Percentiles rank a stretch among this genome's conserved stretches.
Evolutionary conservation across 2,797 vertebrate genomes (phyloP).

Genomic region (Molossus alvarezi): DNA sequence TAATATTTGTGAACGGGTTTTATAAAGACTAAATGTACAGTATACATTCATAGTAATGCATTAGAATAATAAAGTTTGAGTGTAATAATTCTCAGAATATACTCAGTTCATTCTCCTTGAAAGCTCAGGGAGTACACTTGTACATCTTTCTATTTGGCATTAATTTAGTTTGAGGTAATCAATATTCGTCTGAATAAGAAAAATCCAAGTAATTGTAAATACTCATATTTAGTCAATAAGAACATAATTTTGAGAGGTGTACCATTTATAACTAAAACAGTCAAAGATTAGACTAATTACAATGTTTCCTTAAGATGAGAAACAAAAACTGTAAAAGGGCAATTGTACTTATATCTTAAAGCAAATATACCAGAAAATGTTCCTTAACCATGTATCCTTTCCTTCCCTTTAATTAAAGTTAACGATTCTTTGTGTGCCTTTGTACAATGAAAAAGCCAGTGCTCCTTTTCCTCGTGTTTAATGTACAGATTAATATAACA

Average conservation of each 20-base stretch:
- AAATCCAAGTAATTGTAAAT: conserved; percentile 39
- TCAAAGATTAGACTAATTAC: neutral
- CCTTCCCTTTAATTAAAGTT: conserved; percentile 25
- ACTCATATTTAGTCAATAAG: conserved; percentile 30
- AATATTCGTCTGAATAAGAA: conserved; percentile 43
- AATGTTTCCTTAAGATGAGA: neutral
- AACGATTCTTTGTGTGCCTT: conserved; percentile 31
- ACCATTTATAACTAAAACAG: conserved; percentile 46
- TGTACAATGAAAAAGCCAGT: conserved; percentile 51
- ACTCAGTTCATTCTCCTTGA: neutral
- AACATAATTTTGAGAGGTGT: conserved; percentile 26
- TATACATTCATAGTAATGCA: conserved; percentile 22
- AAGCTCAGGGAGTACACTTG: neutral
- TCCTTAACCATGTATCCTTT: neutral
- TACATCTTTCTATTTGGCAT: neutral
- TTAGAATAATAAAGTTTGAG: neutral
- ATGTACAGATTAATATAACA: conserved; percentile 45
- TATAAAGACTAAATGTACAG: conserved; percentile 3
- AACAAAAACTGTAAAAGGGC: neutral
- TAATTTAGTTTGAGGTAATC: conserved; percentile 9
- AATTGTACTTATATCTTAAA: conserved; percentile 22
- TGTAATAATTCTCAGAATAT: neutral
- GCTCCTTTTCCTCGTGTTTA: conserved; percentile 15
- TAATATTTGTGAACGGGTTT: conserved; percentile 36
- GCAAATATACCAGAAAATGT: conserved; percentile 2